phyloP scores from a whole-genome alignment of 2,888 invertebrate genomes.

The Venustoraphidia nigricollis region DNA sequence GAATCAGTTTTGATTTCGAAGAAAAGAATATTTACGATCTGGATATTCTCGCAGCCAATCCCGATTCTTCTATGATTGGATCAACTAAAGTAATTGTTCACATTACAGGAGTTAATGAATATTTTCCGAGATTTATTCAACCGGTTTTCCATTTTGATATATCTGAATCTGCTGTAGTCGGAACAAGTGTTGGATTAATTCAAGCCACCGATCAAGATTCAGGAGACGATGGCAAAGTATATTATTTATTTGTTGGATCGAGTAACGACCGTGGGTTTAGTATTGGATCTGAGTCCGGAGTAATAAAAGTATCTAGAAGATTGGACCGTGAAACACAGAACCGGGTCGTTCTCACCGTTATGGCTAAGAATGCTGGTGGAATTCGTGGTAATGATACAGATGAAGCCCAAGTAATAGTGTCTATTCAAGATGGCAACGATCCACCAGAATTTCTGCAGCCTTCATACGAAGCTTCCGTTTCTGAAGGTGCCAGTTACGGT shows the following conservation, averaged over 20 bases:
- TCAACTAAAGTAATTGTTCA: constrained; percentile 56
- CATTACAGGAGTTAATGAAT: constrained; percentile 78
- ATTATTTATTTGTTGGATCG: constrained; percentile 83
- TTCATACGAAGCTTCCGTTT: constrained; percentile 61
- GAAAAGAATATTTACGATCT: constrained; percentile 58
- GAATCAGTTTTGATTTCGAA: constrained; percentile 75
- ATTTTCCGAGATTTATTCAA: constrained; percentile 73
- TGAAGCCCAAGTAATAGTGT: constrained; percentile 84
- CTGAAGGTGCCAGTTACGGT: constrained; percentile 64
- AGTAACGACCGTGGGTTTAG: constrained; percentile 85
- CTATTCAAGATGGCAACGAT: constrained; percentile 91
- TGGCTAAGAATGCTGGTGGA: constrained; percentile 89
- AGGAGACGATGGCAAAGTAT: constrained; percentile 76
- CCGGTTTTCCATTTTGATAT: constrained; percentile 86
- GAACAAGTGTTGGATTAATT: constrained; percentile 69
- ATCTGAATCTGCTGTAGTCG: constrained; percentile 78
- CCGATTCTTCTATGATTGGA: constrained; percentile 66
- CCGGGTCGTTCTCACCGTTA: constrained; percentile 74
- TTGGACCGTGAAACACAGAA: constrained; percentile 80
- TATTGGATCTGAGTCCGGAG: constrained; percentile 70
- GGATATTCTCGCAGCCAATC: constrained; percentile 72
- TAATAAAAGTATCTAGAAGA: constrained; percentile 66
- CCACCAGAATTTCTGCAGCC: constrained; percentile 81
- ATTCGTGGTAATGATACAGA: constrained; percentile 91
- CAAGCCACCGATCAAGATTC: constrained; percentile 82